Conservation (phyloP, 2,113 vertebrate species). For the Alligator mississippiensis region DNA sequence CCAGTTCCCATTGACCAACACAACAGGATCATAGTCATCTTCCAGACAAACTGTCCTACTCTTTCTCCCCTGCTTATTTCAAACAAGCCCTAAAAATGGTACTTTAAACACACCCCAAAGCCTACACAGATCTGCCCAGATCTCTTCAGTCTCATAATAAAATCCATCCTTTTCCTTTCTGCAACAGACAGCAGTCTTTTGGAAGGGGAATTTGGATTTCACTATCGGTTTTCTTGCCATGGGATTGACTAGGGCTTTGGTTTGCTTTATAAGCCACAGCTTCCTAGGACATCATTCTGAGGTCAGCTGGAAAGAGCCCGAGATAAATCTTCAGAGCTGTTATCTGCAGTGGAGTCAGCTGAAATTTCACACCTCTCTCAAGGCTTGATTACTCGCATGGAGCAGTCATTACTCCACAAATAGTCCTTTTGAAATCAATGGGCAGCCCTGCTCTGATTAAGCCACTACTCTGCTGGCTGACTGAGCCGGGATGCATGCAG, state of each 20-base stretch:
- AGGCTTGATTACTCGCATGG: conserved; percentile 25
- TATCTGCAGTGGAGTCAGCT: background rate
- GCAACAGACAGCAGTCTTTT: background rate
- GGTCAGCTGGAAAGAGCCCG: conserved; percentile 30
- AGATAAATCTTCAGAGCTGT: background rate
- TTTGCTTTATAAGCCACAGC: conserved; percentile 9
- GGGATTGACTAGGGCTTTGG: fast-evolving
- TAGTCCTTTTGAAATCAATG: background rate
- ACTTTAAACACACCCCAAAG: fast-evolving
- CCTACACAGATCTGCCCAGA: background rate
- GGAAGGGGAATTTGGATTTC: background rate
- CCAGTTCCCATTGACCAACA: fast-evolving
- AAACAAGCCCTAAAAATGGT: background rate
- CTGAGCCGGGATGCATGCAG: background rate
- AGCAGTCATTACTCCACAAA: background rate
- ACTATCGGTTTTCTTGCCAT: background rate
- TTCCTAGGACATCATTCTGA: background rate
- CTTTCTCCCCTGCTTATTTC: background rate
- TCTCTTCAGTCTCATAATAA: background rate
- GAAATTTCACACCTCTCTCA: conserved; percentile 22
- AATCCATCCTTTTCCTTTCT: background rate
- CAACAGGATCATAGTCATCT: background rate
- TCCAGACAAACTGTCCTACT: fast-evolving
- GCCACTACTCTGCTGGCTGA: background rate
- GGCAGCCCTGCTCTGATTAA: background rate